phyloP scores from a whole-genome alignment of 2,113 vertebrate genomes.

The Plecturocebus donacophilus region DNA sequence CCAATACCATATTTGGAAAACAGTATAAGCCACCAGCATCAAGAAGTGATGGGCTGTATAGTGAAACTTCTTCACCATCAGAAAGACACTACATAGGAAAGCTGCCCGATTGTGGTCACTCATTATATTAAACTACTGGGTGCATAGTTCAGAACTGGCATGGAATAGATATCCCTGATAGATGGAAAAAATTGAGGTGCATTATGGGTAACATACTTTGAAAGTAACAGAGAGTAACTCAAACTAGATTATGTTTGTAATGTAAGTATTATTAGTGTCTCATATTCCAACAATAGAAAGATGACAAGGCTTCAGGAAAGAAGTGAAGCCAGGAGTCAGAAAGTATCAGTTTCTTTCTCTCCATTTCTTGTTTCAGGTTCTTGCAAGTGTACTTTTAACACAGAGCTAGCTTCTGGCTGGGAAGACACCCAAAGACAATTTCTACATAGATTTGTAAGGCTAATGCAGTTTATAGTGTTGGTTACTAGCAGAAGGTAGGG shows the following conservation, averaged over 20 bases:
- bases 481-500: background rate
- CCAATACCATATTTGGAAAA: background rate
- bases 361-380: background rate
- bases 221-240: background rate
- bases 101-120: background rate
- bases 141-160: background rate
- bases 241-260: background rate
- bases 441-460: background rate
- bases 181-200: background rate
- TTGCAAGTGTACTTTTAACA: background rate
- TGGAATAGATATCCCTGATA: background rate
- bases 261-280: background rate
- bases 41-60: constrained; percentile 39
- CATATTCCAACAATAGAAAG: background rate
- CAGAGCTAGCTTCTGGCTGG: background rate
- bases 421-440: background rate
- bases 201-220: background rate
- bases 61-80: background rate
- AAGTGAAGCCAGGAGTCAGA: background rate
- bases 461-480: background rate
- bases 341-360: background rate
- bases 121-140: background rate
- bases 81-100: background rate
- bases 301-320: background rate
- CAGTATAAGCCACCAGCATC: background rate